Evolutionary conservation across 2,888 invertebrate species (phyloP).

Genomic region (Xestobium rufovillosum): DNA sequence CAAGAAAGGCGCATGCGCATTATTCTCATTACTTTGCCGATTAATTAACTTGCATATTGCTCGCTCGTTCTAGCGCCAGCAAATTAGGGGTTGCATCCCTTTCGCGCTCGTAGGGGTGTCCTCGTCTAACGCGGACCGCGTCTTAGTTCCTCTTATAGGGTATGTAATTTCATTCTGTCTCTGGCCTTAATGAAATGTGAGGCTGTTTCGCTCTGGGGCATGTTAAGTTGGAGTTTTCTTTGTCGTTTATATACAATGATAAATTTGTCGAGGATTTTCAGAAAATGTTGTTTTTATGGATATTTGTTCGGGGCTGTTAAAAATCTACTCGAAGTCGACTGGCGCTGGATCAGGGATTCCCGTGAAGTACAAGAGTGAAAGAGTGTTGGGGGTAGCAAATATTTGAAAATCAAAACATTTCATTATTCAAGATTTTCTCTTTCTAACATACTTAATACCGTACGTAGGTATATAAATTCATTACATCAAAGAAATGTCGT

Average conservation of each 20-base stretch:
- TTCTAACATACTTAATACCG: too few relatives aligned
- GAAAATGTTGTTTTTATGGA: conserved; percentile 14
- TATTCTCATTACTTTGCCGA: conserved; percentile 46
- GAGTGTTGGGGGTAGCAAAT: too few relatives aligned
- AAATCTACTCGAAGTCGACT: too few relatives aligned
- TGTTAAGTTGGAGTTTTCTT: conserved; percentile 30
- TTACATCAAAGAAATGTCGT: too few relatives aligned
- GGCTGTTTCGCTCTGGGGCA: conserved; percentile 36
- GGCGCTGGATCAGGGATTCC: too few relatives aligned
- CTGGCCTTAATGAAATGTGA: conserved; percentile 45
- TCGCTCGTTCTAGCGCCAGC: conserved; percentile 42
- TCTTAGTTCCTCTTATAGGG: conserved; percentile 40
- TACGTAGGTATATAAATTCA: too few relatives aligned
- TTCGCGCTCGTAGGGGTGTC: conserved; percentile 25
- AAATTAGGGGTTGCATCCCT: conserved; percentile 36
- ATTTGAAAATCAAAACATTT: too few relatives aligned
- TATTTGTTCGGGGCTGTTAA: too few relatives aligned
- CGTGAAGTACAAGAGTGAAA: too few relatives aligned
- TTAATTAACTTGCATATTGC: conserved; percentile 48
- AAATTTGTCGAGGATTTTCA: conserved; percentile 30
- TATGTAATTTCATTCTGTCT: conserved; percentile 48
- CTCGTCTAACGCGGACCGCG: conserved; percentile 25
- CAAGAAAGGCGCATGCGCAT: conserved; percentile 39
- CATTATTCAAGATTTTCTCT: too few relatives aligned
- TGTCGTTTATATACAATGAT: conserved; percentile 36